Conservation (phyloP, 2,113 vertebrate species). For the Calidris pugnax region DNA sequence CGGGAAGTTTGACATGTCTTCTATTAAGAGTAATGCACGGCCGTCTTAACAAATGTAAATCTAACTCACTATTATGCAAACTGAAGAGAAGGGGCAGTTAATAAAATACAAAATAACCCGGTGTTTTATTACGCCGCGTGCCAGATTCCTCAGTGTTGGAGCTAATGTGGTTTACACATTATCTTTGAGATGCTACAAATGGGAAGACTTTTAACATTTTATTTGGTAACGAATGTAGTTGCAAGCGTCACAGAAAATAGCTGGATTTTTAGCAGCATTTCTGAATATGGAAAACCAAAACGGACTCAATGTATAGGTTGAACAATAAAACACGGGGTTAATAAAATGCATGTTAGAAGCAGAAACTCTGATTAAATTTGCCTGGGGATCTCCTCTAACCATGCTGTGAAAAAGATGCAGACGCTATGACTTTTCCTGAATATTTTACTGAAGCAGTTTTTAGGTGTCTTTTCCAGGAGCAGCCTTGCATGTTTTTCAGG, state of each 20-base stretch:
- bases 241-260: not conserved
- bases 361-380: constrained; percentile 30
- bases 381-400: constrained; percentile 1
- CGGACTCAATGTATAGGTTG: not conserved
- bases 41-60: constrained; percentile 71
- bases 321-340: not conserved
- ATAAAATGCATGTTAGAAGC: not conserved
- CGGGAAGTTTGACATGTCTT: constrained; percentile 43
- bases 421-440: not conserved
- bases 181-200: not conserved
- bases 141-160: not conserved
- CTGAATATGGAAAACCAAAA: not conserved
- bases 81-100: constrained; percentile 69
- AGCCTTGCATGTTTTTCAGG: not conserved
- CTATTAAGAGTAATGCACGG: constrained; percentile 70
- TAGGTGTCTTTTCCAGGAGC: constrained; percentile 33
- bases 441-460: not conserved
- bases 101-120: constrained; percentile 71
- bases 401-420: constrained; percentile 46
- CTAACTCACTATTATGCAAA: constrained; percentile 71
- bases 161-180: not conserved
- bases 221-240: not conserved
- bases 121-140: constrained; percentile 43
- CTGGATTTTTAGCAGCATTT: not conserved
- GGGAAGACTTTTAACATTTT: not conserved